These are phyloP conservation scores for Phortica okadai DNA, from an alignment of 2,888 invertebrate genomes.

Conservation along the genomic window DNA sequence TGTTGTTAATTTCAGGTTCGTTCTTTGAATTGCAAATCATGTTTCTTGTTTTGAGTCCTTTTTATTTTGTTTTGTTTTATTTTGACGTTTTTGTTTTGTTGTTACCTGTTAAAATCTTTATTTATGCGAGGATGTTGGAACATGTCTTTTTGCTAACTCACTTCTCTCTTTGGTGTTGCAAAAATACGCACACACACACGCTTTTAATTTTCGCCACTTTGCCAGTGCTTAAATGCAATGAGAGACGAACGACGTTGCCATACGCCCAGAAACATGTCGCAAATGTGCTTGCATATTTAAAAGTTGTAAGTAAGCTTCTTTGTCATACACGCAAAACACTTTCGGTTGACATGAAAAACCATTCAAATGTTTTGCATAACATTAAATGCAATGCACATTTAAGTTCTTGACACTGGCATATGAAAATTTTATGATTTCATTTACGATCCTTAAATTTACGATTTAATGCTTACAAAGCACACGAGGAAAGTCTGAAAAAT, in stretches of 20 bases:
- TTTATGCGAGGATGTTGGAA: slow-evolving; percentile 4
- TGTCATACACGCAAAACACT: not conserved
- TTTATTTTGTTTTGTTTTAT: not conserved
- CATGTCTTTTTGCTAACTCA: not conserved
- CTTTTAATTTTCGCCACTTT: too few species aligned
- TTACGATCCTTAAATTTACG: too few species aligned
- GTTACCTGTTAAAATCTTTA: slow-evolving; percentile 4
- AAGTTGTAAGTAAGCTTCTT: not conserved
- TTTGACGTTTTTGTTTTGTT: not conserved
- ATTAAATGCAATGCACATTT: slow-evolving; percentile 11
- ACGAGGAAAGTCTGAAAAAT: too few species aligned
- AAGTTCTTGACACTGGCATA: not conserved
- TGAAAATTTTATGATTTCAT: not conserved
- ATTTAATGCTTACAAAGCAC: too few species aligned
- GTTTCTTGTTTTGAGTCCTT: not conserved
- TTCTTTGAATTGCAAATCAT: slow-evolving; percentile 27
- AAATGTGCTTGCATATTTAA: slow-evolving; percentile 21
- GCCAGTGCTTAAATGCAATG: not conserved
- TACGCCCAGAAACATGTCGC: too few species aligned
- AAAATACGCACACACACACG: too few species aligned
- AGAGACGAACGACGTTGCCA: not conserved
- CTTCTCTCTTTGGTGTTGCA: too few species aligned
- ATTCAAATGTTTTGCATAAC: not conserved
- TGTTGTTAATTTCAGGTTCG: slow-evolving; percentile 12
- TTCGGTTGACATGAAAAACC: slow-evolving; percentile 3